These are phyloP conservation scores for Dufourea novaeangliae DNA, from an alignment of 1,140 invertebrate genomes.

Conservation along the genomic window DNA sequence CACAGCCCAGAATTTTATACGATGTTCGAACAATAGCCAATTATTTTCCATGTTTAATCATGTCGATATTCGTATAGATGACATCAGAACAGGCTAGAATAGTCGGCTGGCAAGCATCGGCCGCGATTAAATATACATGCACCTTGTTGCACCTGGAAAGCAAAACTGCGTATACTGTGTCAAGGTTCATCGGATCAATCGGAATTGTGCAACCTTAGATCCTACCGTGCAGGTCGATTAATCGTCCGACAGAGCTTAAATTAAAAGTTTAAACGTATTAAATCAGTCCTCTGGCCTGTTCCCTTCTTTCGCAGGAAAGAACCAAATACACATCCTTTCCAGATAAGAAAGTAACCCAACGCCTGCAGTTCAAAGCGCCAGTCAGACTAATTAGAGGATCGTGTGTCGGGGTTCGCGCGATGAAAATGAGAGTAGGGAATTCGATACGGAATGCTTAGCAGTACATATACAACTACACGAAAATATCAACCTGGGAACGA, in stretches of 20 bases:
- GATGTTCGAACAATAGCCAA: not conserved
- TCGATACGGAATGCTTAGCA: not conserved
- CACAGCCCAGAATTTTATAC: too few relatives aligned
- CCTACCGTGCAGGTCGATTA: not conserved
- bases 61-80: slow-evolving; percentile 21
- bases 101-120: not conserved
- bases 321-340: not conserved
- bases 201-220: slow-evolving; percentile 31
- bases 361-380: not conserved
- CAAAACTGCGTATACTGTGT: slow-evolving; percentile 30
- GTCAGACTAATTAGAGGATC: not conserved
- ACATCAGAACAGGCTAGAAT: slow-evolving; percentile 17
- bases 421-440: not conserved
- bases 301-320: not conserved
- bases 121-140: slow-evolving; percentile 22
- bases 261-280: too few relatives aligned
- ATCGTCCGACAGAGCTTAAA: not conserved
- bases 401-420: not conserved
- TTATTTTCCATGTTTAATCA: not conserved
- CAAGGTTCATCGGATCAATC: slow-evolving; percentile 45
- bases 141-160: slow-evolving; percentile 19
- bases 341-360: not conserved
- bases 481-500: not conserved
- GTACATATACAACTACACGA: too few relatives aligned
- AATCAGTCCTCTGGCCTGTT: too few relatives aligned